phyloP scores from a whole-genome alignment of 2,113 vertebrate species.

The Petaurus breviceps region DNA sequence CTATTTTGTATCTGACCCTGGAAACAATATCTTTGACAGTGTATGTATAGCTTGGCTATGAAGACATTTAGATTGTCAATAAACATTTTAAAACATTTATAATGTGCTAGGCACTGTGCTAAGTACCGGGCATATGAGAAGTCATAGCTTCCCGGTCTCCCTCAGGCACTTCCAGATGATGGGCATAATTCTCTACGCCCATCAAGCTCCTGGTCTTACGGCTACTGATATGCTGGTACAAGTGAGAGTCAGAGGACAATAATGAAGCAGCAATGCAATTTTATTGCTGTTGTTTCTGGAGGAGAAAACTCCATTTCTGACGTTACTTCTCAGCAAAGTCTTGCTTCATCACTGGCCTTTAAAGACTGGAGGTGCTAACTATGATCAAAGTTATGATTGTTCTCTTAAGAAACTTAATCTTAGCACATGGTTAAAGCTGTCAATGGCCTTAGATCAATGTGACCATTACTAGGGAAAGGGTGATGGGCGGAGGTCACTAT shows the following conservation, averaged over 20 bases:
- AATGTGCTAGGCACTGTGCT: not conserved
- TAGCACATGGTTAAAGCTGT: not conserved
- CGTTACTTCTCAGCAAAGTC: not conserved
- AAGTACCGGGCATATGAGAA: not conserved
- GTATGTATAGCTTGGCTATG: no score
- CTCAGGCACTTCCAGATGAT: no score
- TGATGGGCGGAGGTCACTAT: not conserved
- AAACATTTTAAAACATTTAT: no score
- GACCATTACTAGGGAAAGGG: not conserved
- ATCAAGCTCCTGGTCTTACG: no score
- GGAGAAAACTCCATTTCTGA: not conserved
- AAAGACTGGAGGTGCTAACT: not conserved
- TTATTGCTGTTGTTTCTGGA: not conserved
- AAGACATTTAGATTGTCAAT: not conserved
- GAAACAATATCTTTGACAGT: not conserved
- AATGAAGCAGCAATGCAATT: not conserved
- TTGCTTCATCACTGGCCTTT: not conserved
- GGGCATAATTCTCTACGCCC: no score
- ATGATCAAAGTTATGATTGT: not conserved
- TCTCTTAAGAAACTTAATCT: not conserved
- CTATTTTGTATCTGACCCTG: not conserved
- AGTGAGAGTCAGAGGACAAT: conserved; percentile 4
- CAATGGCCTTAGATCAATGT: not conserved
- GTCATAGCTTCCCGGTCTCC: not conserved
- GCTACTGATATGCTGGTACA: no score